Base-by-base conservation (phyloP, 1,140 invertebrate genomes). In the Drosophila albomicans region DNA sequence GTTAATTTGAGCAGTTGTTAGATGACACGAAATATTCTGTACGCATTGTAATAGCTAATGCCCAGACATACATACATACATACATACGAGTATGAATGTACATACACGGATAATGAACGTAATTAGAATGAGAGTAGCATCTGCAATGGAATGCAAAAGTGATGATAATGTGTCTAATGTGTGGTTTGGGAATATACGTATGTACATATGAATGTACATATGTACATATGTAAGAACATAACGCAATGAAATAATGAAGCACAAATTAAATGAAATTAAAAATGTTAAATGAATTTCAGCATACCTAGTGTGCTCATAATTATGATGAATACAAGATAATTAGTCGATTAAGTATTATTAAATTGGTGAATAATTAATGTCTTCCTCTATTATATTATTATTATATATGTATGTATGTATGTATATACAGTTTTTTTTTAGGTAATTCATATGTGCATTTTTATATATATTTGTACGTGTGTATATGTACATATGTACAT, bases 351-450 rank as follows among this genome's bases (percentile, higher is more conserved):
- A 86, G 72, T 75, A 81, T 81, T 66, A 69, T 74, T 76, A 76
- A 90, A 90, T 85, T 81, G 81, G 72, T 73, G 69, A 81, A 81
- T 71, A 75, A 89, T 89, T 85, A 84, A 79, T 35, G 62, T 69
- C 46, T 65, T 79, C 65, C 76, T 73, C 56, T 67, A 64, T 16
- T 16, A 16, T 16, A 16, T 16, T 16, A 16, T 16, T 16, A 16
- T 16, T 16, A 16, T 16, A 30, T 30, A 46, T 25, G 35, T 67
- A 51, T 35, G 5, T 25, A 46, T 58, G n/a, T 56, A 38, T 43
- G 25, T 56, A 45, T 66, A 8, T 38, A 35, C 1, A 25, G 20
- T 2, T 20, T 20, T 25, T 20, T 25, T 25, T 25, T 25, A 25
- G 20, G 20, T 25, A 25, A 25, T 25, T 25, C 3, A 25, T 25